phyloP scores from a whole-genome alignment of 1,140 invertebrate species.

The Drosophila sp. region DNA sequence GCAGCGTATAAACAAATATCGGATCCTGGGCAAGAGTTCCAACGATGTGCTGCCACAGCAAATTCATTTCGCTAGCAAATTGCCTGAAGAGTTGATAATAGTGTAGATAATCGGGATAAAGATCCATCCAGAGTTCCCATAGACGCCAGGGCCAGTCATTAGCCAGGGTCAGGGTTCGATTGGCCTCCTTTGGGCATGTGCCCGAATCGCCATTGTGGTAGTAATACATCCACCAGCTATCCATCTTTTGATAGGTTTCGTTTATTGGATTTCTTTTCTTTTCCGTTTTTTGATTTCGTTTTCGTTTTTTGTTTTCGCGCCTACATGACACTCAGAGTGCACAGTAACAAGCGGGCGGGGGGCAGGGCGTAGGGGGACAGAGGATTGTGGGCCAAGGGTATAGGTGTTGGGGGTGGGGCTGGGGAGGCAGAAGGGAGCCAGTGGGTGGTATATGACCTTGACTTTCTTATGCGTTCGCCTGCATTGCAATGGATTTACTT shows the following conservation, averaged over 20 bases:
- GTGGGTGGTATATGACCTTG: constrained; percentile 52
- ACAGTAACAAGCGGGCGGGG: constrained; percentile 33
- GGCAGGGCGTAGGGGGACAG: neutral
- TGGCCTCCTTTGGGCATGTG: constrained; percentile 60
- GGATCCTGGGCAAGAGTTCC: constrained; percentile 45
- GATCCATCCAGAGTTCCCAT: constrained; percentile 32
- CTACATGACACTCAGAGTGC: constrained; percentile 54
- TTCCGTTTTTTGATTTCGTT: neutral
- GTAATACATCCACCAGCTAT: constrained; percentile 48
- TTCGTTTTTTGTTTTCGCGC: constrained; percentile 38
- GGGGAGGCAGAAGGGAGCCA: neutral
- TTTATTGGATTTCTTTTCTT: constrained; percentile 39
- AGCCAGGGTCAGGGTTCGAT: constrained; percentile 45
- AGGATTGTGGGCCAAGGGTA: neutral
- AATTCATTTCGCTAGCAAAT: constrained; percentile 3
- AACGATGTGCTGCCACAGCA: constrained; percentile 20
- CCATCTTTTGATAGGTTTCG: constrained; percentile 45
- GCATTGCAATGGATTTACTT: constrained; percentile 40
- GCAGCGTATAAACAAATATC: constrained; percentile 56
- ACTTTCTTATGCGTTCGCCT: constrained; percentile 64
- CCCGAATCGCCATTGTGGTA: constrained; percentile 1
- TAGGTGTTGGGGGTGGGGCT: neutral
- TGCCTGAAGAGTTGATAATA: constrained; percentile 25
- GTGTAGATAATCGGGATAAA: constrained; percentile 34
- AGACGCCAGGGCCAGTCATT: constrained; percentile 24